Evolutionary conservation across 2,113 vertebrate genomes (phyloP).

Genomic region (Nannospalax galili): DNA sequence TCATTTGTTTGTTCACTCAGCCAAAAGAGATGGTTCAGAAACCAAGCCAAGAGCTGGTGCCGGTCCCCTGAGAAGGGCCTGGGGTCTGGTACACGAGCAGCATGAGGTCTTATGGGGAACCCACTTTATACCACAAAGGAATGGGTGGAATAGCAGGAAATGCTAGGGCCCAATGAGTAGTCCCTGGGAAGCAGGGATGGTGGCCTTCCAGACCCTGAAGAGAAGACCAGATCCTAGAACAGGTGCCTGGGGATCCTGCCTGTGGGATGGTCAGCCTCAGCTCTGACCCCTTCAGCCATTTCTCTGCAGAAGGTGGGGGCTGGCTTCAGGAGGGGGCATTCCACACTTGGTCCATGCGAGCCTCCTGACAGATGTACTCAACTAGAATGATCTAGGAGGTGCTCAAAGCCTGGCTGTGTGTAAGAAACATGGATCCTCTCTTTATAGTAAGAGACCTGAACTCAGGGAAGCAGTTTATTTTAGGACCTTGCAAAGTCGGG

Average conservation of each 20-base stretch:
- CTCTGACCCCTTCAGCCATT: background rate
- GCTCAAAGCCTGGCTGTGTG: background rate
- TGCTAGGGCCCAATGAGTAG: background rate
- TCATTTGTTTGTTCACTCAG: background rate
- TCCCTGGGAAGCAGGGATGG: background rate
- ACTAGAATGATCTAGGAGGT: background rate
- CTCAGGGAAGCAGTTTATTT: background rate
- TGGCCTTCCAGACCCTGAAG: background rate
- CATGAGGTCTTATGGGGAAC: too few relatives aligned
- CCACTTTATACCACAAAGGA: background rate
- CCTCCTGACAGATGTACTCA: background rate
- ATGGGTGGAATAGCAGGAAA: background rate
- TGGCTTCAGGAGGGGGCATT: background rate
- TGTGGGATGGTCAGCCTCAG: accelerated
- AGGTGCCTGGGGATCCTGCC: background rate
- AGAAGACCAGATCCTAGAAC: background rate
- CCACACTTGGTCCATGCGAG: accelerated
- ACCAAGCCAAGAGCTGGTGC: background rate
- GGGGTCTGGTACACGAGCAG: background rate
- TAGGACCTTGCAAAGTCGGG: background rate
- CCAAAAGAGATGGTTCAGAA: background rate
- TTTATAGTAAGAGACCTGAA: background rate
- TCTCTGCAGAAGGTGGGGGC: background rate
- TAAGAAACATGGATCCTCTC: background rate
- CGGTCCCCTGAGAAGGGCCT: background rate